Evolutionary conservation across 2,113 vertebrate species (phyloP), one percentile per base, ranked within the genome.

Genomic region (Dendropsophus ebraccatus): DNA sequence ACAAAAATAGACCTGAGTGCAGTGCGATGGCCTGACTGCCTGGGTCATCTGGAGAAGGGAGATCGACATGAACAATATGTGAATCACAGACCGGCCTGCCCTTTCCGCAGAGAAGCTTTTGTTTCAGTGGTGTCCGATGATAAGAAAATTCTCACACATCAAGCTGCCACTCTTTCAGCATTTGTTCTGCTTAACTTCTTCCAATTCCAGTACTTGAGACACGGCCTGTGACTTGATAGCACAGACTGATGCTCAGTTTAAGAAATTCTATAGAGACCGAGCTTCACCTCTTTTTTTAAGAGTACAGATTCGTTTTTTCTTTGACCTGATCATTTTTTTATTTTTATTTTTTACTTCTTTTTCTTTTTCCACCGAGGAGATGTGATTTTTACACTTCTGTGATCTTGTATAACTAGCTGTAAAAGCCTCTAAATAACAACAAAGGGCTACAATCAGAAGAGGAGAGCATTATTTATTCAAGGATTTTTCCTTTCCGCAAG

Each of bases 151-250:
- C 65, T 72, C 52, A 28, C 50, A 79, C 65, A 60, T 70, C 56
- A 16, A 32, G 50, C 67, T 28, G 35, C 37, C 25, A 54, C 84
- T 65, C 65, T 86, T 80, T 86, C 50, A 73, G 77, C 35, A 81
- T 86, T 86, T 86, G 32, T 86, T 81, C 76, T 81, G 76, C 77
- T 81, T 73, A 81, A 60, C 77, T 81, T 86, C 47, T 86, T 80
- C 58, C 76, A 73, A 45, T 69, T 86, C 49, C 35, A 78, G 30
- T 16, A 67, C 62, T 69, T 78, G 35, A 41, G 50, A 70, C 69
- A 16, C 2, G 17, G 32, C 47, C 37, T 65, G 56, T 69, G 72
- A 67, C 41, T 49, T 77, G 58, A 73, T 25, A 7, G 60, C 52
- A 81, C 62, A n/a, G 16, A 47, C 50, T 32, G 23, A 72, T 28